Conservation (phyloP, 2,113 vertebrate genomes). For the Sminthopsis crassicaudata region DNA sequence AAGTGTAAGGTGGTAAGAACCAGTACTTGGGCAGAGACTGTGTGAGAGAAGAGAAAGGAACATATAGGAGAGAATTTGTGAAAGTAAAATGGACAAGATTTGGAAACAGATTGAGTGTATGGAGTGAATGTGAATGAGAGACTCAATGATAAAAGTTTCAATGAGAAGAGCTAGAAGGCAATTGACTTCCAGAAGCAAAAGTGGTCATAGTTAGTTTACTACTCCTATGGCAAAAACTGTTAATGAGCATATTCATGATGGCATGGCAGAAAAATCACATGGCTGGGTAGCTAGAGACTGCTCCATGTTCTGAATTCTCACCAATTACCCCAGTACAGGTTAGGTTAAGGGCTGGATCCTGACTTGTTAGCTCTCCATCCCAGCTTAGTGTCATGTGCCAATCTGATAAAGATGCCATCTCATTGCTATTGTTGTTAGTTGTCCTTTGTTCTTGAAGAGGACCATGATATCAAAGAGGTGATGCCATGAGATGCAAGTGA, state of each 20-base stretch:
- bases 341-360: background rate
- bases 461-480: too few relatives aligned
- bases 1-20: background rate
- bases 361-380: background rate
- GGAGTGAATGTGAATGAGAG: too few relatives aligned
- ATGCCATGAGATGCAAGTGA: too few relatives aligned
- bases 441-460: too few relatives aligned
- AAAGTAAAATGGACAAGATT: background rate
- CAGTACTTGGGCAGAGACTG: background rate
- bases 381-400: background rate
- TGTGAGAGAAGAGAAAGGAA: background rate
- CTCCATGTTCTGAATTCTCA: background rate
- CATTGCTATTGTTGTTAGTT: too few relatives aligned
- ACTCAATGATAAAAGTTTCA: background rate
- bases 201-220: background rate
- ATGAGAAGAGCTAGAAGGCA: background rate
- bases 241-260: background rate
- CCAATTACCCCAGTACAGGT: background rate
- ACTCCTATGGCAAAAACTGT: background rate
- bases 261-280: background rate
- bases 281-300: background rate
- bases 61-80: background rate
- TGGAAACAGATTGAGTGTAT: too few relatives aligned
- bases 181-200: background rate
- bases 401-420: background rate